Evolutionary conservation across 2,797 vertebrate genomes (phyloP), one percentile per base, ranked within the genome.

Genomic region (Acrossocheilus fasciatus): DNA sequence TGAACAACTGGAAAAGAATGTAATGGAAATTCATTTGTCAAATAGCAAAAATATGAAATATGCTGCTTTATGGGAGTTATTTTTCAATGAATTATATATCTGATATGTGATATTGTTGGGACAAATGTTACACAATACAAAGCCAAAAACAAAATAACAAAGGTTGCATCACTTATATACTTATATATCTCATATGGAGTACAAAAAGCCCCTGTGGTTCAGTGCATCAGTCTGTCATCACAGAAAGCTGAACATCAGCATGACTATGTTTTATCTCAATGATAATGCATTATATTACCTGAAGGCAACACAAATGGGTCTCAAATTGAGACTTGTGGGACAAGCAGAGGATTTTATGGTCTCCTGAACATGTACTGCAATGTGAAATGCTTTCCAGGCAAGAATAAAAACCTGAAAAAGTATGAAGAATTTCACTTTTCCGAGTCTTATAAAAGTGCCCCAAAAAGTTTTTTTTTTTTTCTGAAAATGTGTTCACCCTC

Each of bases 261-360:
- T 2, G 57, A 57, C 47, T 20, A 6, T 20, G 68, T n/a, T 41
- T 64, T 82, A 26, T 75, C 54, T 47, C 52, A 23, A n/a, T 50
- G 54, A 83, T 83, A 64, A 83, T 75, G 70, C 70, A 75, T 75
- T 74, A 62, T 64, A 59, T 83, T 64, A 75, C 82, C 82, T 36
- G 82, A 83, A 70, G 82, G 70, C 70, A 47, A 75, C 70, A 75
- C 70, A 83, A 75, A 75, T 75, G 70, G 70, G 12, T 54, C 26
- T 36, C 43, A 45, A 8, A 59, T 23, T 4, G n/a, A 82, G n/a
- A 43, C 17, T 15, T 47, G 68, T 26, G 69, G 52, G 17, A 30
- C 81, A 73, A 15, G 6, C 69, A 30, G 18, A 73, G 18, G 54
- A 34, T 59, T 83, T 83, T 0, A 59, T 47, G 70, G 26, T 64